These are phyloP conservation scores for Xiphophorus birchmanni DNA, from an alignment of 2,797 vertebrate species.

Conservation along the genomic window DNA sequence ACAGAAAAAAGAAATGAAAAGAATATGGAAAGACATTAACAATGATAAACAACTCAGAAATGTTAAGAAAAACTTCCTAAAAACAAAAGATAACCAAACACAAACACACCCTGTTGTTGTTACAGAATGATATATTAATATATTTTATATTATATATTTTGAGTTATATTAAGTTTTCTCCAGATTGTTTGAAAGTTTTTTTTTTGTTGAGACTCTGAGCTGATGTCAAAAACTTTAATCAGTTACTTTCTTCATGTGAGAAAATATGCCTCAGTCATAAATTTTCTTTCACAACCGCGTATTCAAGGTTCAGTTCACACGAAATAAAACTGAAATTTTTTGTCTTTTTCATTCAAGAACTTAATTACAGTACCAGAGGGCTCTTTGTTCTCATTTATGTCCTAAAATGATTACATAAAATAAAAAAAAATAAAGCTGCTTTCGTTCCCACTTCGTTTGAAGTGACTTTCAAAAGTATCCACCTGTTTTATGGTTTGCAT, in stretches of 20 bases:
- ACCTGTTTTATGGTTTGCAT: too few species aligned
- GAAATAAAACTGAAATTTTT: background rate
- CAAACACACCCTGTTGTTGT: background rate
- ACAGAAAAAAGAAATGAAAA: background rate
- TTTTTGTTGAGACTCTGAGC: background rate
- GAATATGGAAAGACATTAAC: background rate
- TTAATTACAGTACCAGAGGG: background rate
- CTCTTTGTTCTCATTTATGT: background rate
- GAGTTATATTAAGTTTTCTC: background rate
- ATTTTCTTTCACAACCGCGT: background rate
- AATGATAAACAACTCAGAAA: background rate
- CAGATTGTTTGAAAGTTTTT: background rate
- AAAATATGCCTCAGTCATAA: background rate
- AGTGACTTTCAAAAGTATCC: too few species aligned
- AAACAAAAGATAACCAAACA: background rate
- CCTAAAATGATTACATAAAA: background rate
- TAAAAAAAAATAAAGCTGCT: background rate
- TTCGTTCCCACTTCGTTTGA: background rate
- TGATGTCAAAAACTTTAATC: background rate
- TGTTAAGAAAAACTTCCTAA: background rate
- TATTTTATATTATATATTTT: background rate
- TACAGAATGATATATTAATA: background rate
- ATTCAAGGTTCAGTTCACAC: background rate
- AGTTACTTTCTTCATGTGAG: background rate
- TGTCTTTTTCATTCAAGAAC: background rate